Evolutionary conservation across 2,888 invertebrate genomes (phyloP).

Genomic region (Cheilosia vernalis): DNA sequence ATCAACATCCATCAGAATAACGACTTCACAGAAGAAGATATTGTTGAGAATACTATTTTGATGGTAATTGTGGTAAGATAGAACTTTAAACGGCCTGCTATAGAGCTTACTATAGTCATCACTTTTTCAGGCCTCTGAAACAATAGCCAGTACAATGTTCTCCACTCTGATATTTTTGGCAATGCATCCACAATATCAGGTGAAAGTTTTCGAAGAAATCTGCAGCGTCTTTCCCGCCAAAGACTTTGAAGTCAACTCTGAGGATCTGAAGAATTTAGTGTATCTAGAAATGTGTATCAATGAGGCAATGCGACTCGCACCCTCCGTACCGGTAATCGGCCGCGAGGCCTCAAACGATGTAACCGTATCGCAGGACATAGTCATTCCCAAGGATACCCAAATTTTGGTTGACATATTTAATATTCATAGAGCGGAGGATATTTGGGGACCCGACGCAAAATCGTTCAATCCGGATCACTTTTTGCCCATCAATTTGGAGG

Average conservation of each 20-base stretch:
- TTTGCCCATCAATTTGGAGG: slow-evolving; percentile 73
- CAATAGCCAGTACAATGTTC: slow-evolving; percentile 76
- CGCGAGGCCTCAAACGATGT: slow-evolving; percentile 68
- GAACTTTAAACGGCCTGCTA: background rate
- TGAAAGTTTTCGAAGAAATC: slow-evolving; percentile 77
- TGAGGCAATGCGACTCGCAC: slow-evolving; percentile 76
- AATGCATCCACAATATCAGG: slow-evolving; percentile 76
- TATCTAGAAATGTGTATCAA: slow-evolving; percentile 77
- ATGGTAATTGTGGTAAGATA: slow-evolving; percentile 72
- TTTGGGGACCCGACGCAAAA: slow-evolving; percentile 77
- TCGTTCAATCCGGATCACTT: slow-evolving; percentile 77
- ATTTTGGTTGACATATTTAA: slow-evolving; percentile 78
- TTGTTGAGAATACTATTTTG: slow-evolving; percentile 59
- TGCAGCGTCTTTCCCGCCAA: slow-evolving; percentile 45
- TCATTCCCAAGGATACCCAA: slow-evolving; percentile 73
- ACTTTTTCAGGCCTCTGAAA: slow-evolving; percentile 74
- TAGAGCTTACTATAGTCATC: too few relatives aligned
- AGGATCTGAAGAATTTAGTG: slow-evolving; percentile 56
- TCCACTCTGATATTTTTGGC: slow-evolving; percentile 78
- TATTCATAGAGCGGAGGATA: slow-evolving; percentile 75
- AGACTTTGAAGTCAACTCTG: background rate
- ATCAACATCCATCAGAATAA: slow-evolving; percentile 65
- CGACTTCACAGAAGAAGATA: slow-evolving; percentile 63
- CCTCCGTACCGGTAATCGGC: slow-evolving; percentile 75
- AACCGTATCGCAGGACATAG: slow-evolving; percentile 56